phyloP scores from a whole-genome alignment of 2,888 invertebrate genomes.

The Amorpha juglandis region DNA sequence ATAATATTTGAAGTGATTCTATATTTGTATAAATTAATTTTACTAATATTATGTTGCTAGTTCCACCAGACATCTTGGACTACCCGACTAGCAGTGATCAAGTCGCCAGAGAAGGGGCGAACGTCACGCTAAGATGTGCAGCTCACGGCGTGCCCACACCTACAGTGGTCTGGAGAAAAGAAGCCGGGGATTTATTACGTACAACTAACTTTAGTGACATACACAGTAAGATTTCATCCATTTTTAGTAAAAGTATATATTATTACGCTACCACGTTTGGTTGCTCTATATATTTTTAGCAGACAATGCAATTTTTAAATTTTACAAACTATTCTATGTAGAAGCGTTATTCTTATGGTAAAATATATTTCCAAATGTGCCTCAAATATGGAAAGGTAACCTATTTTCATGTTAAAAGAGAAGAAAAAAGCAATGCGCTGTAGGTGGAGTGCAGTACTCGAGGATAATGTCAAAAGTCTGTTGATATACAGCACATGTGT shows the following conservation, averaged over 20 bases:
- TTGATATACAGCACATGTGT: constrained; percentile 23
- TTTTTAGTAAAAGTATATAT: too few species aligned
- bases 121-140: constrained; percentile 93
- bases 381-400: constrained; percentile 24
- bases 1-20: too few species aligned
- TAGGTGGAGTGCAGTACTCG: constrained; percentile 24
- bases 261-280: too few species aligned
- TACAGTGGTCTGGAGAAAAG: constrained; percentile 93
- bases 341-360: neutral
- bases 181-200: constrained; percentile 88
- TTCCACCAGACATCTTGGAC: constrained; percentile 94
- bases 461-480: constrained; percentile 24
- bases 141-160: constrained; percentile 95
- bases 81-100: constrained; percentile 94
- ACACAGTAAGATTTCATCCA: constrained; percentile 64
- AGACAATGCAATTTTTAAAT: neutral
- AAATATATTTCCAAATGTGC: neutral
- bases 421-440: constrained; percentile 18
- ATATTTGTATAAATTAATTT: neutral
- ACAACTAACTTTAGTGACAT: constrained; percentile 76
- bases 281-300: neutral
- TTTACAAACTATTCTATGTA: neutral
- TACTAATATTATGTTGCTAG: constrained; percentile 61
- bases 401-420: constrained; percentile 16
- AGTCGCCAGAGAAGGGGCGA: constrained; percentile 93